These are phyloP conservation scores for Euclidia mi DNA, from an alignment of 2,888 invertebrate genomes.

Conservation along the genomic window DNA sequence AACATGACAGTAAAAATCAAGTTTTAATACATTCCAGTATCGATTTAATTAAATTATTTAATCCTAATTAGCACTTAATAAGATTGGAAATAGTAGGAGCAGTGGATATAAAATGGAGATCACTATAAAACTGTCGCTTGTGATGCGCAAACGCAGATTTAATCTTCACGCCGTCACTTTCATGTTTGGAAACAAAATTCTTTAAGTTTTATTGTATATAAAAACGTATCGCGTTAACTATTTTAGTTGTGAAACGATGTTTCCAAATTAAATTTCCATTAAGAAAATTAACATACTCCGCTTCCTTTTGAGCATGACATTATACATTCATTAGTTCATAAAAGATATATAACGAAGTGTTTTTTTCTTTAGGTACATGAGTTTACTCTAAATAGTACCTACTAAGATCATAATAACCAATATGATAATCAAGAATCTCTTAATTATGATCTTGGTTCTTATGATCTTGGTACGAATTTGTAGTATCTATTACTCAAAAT, in stretches of 20 bases:
- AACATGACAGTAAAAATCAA: constrained; percentile 33
- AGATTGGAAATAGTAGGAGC: constrained; percentile 32
- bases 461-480: too few species aligned
- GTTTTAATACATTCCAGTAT: constrained; percentile 16
- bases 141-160: constrained; percentile 47
- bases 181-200: constrained; percentile 42
- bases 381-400: too few species aligned
- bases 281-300: constrained; percentile 35
- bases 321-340: constrained; percentile 29
- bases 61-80: constrained; percentile 50
- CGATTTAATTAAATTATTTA: constrained; percentile 41
- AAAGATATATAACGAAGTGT: constrained; percentile 13
- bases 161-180: constrained; percentile 45
- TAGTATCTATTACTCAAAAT: too few species aligned
- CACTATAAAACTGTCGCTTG: constrained; percentile 43
- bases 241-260: constrained; percentile 29
- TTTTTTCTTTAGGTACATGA: constrained; percentile 4
- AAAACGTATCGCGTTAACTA: constrained; percentile 26
- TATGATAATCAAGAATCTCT: too few species aligned
- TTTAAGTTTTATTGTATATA: constrained; percentile 36
- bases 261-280: constrained; percentile 41
- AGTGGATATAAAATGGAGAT: constrained; percentile 34
- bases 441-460: too few species aligned
- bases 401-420: too few species aligned
- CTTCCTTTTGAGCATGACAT: constrained; percentile 21